These are phyloP conservation scores for Hippasteria phrygiana DNA, from an alignment of 53 echinoderm and acorn worm species.

Conservation along the genomic window DNA sequence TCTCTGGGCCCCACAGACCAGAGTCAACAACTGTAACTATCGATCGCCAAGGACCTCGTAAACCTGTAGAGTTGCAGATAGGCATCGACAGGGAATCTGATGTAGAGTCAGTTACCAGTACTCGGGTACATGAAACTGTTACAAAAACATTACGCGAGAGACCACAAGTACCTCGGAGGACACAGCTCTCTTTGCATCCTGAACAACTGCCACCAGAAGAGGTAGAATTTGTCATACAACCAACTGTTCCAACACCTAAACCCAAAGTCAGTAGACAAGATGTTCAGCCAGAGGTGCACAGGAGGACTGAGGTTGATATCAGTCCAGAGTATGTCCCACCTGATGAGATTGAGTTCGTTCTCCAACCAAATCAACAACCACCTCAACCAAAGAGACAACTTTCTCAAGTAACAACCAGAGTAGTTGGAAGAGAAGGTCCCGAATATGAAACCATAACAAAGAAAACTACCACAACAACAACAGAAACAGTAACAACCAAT, in stretches of 20 bases:
- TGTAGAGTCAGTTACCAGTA: constrained; percentile 60
- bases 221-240: constrained; percentile 68
- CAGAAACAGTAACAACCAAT: constrained; percentile 71
- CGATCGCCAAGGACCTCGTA: constrained; percentile 69
- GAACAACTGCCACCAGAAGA: constrained; percentile 52
- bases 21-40: constrained; percentile 75
- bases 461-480: constrained; percentile 80
- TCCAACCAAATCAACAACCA: constrained; percentile 32
- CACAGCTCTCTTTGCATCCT: constrained; percentile 51
- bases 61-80: constrained; percentile 84
- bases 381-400: constrained; percentile 52
- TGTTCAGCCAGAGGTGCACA: constrained; percentile 21
- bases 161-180: constrained; percentile 42
- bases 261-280: constrained; percentile 25
- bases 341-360: constrained; percentile 61
- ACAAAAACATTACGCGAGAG: constrained; percentile 26
- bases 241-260: constrained; percentile 16
- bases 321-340: constrained; percentile 37
- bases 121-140: constrained; percentile 50
- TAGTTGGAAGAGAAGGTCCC: constrained; percentile 42
- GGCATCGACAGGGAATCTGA: constrained; percentile 65
- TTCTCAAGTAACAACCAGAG: constrained; percentile 60
- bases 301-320: constrained; percentile 34
- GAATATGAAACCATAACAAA: constrained; percentile 80
- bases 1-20: constrained; percentile 18